phyloP scores from a whole-genome alignment of 2,797 vertebrate genomes.

The Orientallactaga sibirica region DNA sequence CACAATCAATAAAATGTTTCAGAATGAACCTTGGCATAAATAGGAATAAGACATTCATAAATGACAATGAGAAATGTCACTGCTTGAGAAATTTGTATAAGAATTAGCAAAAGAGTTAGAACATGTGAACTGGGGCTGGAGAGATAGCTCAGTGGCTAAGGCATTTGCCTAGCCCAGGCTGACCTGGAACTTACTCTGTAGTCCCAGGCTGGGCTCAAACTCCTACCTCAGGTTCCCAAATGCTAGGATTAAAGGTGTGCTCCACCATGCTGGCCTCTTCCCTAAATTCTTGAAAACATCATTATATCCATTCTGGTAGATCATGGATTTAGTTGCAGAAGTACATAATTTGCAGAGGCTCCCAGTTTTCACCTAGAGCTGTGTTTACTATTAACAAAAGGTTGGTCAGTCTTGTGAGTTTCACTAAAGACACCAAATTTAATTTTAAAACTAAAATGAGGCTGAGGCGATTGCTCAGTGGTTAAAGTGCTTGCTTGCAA shows the following conservation, averaged over 20 bases:
- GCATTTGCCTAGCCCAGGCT: no score
- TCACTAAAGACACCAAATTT: neutral
- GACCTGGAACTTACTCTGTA: no score
- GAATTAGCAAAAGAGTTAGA: slow-evolving; percentile 9
- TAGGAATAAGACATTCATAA: neutral
- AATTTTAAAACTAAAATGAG: slow-evolving; percentile 54
- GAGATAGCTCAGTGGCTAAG: no score
- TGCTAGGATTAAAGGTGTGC: no score
- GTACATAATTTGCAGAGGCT: slow-evolving; percentile 18
- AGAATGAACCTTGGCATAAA: slow-evolving; percentile 28
- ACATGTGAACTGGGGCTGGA: neutral
- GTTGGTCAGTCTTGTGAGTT: neutral
- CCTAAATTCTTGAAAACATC: slow-evolving; percentile 30
- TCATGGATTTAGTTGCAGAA: slow-evolving; percentile 22
- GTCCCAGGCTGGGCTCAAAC: no score
- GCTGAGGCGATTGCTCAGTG: no score
- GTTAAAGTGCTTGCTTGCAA: no score
- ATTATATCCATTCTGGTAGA: neutral
- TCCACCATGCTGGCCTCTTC: neutral
- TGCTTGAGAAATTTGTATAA: slow-evolving; percentile 15
- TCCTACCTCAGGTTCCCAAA: no score
- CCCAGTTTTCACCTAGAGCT: neutral
- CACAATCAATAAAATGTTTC: slow-evolving; percentile 42
- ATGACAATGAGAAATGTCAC: neutral
- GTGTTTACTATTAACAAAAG: slow-evolving; percentile 36